These are phyloP conservation scores for Mesaphorura yosii DNA, from an alignment of 1,140 invertebrate species.

Conservation along the genomic window DNA sequence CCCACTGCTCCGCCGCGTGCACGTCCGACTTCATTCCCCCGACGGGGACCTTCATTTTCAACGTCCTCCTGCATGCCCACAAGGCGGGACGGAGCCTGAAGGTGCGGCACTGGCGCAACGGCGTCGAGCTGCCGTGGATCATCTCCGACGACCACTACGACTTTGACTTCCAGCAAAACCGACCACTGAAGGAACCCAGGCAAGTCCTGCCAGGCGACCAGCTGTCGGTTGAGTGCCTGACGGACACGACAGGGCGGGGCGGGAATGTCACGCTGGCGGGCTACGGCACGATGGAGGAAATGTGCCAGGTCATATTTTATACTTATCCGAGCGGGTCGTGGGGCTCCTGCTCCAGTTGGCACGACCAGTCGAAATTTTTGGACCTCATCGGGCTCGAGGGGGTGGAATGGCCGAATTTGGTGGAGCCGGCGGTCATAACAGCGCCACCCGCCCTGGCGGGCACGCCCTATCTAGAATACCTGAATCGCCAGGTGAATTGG, in stretches of 20 bases:
- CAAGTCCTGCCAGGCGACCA: constrained; percentile 12
- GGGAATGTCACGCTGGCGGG: constrained; percentile 8
- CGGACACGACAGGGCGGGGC: constrained; percentile 1
- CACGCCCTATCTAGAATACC: no score
- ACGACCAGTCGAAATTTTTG: background rate
- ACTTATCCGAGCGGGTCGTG: background rate
- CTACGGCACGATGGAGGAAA: background rate
- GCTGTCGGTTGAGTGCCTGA: constrained; percentile 2
- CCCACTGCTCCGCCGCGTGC: constrained; percentile 6
- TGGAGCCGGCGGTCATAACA: no score
- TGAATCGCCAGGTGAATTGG: no score
- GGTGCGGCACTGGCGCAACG: constrained; percentile 49
- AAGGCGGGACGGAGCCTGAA: constrained; percentile 46
- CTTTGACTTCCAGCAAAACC: constrained; percentile 54
- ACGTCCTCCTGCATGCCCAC: constrained; percentile 7
- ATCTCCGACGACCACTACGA: constrained; percentile 54
- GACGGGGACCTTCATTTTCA: constrained; percentile 1
- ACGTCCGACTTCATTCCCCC: background rate
- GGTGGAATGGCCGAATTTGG: background rate
- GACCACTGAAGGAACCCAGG: constrained; percentile 46
- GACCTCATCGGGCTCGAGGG: no score
- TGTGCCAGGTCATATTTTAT: constrained; percentile 3
- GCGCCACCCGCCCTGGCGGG: no score
- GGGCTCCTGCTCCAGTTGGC: background rate
- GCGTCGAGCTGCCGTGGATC: constrained; percentile 49